phyloP scores from a whole-genome alignment of 2,113 vertebrate species.

The Fregata magnificens region DNA sequence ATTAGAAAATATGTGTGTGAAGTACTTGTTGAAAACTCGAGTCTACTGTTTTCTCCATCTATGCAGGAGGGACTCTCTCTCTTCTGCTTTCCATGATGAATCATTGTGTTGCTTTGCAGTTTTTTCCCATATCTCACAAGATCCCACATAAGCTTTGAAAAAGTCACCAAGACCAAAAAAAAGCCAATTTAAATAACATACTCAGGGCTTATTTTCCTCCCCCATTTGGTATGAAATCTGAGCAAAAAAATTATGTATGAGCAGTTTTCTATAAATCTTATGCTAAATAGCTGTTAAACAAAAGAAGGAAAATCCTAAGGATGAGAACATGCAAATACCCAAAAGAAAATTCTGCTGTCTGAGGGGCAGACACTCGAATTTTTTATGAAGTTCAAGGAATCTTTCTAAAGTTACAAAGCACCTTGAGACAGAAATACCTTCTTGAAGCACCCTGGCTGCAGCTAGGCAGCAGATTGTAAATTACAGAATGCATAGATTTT shows the following conservation, averaged over 20 bases:
- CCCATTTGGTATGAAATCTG: slow-evolving; percentile 23
- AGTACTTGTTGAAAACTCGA: neutral
- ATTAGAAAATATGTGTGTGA: neutral
- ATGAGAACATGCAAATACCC: neutral
- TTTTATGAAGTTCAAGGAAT: neutral
- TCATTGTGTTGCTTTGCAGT: slow-evolving; percentile 29
- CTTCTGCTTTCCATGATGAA: slow-evolving; percentile 28
- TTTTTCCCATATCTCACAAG: neutral
- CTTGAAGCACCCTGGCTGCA: slow-evolving; percentile 25
- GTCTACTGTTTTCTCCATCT: neutral
- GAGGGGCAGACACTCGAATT: neutral
- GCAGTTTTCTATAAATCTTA: slow-evolving; percentile 11
- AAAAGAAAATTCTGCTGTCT: neutral
- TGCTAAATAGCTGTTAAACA: slow-evolving; percentile 23
- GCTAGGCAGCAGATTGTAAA: slow-evolving; percentile 28
- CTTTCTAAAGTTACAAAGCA: neutral
- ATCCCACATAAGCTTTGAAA: slow-evolving; percentile 18
- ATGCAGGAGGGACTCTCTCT: neutral
- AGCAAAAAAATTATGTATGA: neutral
- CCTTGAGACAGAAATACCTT: neutral
- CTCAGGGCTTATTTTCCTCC: neutral
- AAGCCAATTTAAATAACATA: neutral
- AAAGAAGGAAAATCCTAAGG: neutral
- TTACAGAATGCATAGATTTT: slow-evolving; percentile 61
- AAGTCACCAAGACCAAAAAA: neutral